These are phyloP conservation scores for Amblyraja radiata DNA, from an alignment of 2,797 vertebrate genomes.

Conservation along the genomic window DNA sequence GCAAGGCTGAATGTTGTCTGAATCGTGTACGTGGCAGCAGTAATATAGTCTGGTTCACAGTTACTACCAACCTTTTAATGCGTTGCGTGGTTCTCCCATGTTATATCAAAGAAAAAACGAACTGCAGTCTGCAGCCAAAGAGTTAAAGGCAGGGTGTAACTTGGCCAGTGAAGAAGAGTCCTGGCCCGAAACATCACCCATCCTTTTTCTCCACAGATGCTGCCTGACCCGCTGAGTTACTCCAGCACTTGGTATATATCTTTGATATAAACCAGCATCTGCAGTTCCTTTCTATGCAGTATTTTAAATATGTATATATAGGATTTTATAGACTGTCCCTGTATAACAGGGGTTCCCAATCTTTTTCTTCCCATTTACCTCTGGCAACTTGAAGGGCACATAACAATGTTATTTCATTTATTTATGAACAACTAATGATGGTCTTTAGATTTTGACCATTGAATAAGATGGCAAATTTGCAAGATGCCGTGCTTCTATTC, in stretches of 20 bases:
- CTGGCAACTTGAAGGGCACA: too few relatives aligned
- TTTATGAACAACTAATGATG: too few relatives aligned
- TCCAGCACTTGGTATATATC: too few relatives aligned
- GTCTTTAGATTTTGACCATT: background rate
- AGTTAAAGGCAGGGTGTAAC: background rate
- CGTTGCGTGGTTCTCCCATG: background rate
- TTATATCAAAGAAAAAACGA: background rate
- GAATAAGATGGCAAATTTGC: background rate
- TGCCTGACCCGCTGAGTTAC: too few relatives aligned
- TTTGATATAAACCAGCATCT: too few relatives aligned
- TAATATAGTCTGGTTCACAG: background rate
- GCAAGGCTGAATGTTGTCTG: background rate
- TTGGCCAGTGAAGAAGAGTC: too few relatives aligned
- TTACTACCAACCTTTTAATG: background rate
- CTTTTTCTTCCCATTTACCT: too few relatives aligned
- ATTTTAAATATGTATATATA: background rate
- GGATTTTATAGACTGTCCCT: background rate
- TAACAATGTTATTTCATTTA: too few relatives aligned
- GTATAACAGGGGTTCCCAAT: background rate
- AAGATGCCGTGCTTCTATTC: background rate
- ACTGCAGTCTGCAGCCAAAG: background rate
- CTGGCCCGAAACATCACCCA: too few relatives aligned
- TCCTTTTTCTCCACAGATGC: too few relatives aligned
- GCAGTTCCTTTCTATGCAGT: too few relatives aligned
- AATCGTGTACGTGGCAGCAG: background rate